Conservation (phyloP, 2,797 vertebrate species). For the Squalus acanthias region DNA sequence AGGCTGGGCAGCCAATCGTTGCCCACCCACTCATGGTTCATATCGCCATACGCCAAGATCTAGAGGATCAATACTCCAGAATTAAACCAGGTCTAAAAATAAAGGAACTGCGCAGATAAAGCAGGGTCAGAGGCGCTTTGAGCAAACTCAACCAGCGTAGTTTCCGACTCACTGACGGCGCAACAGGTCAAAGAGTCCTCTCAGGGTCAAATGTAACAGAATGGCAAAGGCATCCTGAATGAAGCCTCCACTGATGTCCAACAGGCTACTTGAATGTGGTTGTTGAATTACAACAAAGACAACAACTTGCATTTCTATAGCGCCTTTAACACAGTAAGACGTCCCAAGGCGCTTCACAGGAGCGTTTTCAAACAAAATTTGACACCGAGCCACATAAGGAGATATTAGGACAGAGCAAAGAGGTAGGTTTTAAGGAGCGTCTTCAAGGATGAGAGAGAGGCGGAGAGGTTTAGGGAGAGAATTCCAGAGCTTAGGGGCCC, state of each 20-base stretch:
- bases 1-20: slow-evolving; percentile 90
- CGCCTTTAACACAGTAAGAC: not conserved
- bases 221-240: not conserved
- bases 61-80: slow-evolving; percentile 44
- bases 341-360: not conserved
- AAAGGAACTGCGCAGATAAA: not conserved
- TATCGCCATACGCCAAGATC: slow-evolving; percentile 87
- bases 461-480: not conserved
- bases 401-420: not conserved
- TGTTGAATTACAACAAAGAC: not conserved
- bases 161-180: not conserved
- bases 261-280: not conserved
- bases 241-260: not conserved
- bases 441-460: not conserved
- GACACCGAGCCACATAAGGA: too few relatives aligned
- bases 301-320: not conserved
- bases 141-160: not conserved
- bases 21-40: slow-evolving; percentile 91
- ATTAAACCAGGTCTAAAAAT: not conserved
- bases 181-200: too few relatives aligned
- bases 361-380: too few relatives aligned
- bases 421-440: too few relatives aligned
- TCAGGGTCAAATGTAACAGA: not conserved
- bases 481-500: not conserved
- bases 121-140: not conserved